Evolutionary conservation across 2,888 invertebrate species (phyloP).

Genomic region (Ophion obscuratus): DNA sequence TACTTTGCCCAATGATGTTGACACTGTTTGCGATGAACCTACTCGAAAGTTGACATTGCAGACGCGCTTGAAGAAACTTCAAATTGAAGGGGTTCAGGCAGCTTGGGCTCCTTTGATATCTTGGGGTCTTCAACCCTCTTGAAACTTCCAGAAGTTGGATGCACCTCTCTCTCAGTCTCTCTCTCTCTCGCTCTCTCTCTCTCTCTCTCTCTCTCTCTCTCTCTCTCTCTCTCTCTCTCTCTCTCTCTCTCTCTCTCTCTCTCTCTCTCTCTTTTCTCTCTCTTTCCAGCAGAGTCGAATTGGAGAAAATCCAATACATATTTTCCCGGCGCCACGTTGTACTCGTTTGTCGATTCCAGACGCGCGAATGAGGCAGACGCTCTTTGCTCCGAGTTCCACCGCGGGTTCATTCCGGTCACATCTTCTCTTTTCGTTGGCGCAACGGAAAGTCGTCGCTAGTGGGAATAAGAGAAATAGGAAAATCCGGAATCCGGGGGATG

Average conservation of each 20-base stretch:
- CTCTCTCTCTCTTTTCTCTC: slow-evolving; percentile 23
- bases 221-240: not conserved
- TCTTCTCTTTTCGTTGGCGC: slow-evolving; percentile 46
- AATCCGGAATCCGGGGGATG: slow-evolving; percentile 5
- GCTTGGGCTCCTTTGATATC: no score
- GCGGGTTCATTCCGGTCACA: slow-evolving; percentile 60
- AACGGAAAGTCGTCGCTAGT: slow-evolving; percentile 22
- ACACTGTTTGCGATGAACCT: no score
- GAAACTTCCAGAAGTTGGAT: not conserved
- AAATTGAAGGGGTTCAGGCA: no score
- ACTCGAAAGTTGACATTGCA: no score
- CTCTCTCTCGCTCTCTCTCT: not conserved
- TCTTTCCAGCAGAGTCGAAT: slow-evolving; percentile 65
- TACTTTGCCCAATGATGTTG: no score
- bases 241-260: slow-evolving; percentile 14
- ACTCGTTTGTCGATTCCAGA: slow-evolving; percentile 24
- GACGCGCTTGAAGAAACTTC: no score
- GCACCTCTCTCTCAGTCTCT: slow-evolving; percentile 19
- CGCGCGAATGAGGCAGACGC: slow-evolving; percentile 18
- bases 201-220: slow-evolving; percentile 17
- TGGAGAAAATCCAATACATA: slow-evolving; percentile 79
- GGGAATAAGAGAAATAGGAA: slow-evolving; percentile 3
- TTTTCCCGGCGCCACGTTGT: slow-evolving; percentile 63
- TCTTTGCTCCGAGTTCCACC: slow-evolving; percentile 29
- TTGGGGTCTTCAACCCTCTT: no score